Evolutionary conservation across 1,140 invertebrate species (phyloP), one percentile per base, ranked within the genome.

Genomic region (Trichoplusia ni): DNA sequence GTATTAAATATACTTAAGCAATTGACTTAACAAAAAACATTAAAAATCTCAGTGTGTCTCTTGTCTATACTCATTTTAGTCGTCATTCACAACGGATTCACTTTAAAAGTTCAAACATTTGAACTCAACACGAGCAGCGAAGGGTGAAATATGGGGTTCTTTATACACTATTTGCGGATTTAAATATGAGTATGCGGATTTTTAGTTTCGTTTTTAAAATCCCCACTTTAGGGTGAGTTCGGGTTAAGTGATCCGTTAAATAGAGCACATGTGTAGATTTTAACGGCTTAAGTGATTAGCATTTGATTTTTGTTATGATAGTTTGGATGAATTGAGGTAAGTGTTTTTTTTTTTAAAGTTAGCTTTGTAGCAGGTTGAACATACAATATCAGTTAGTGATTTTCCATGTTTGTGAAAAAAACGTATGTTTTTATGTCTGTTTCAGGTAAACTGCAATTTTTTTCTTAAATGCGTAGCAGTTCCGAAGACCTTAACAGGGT

Each of bases 31-130:
- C 6, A 14, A 19, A 54, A 58, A 0, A 2, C 40, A 23, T 7
- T 7, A 14, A 2, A 1, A 1, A n/a, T 16, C 72, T 72, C 25
- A 29, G 56, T 77, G 46, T 73, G 46, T 14, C 74, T 14, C 31
- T n/a, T n/a, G n/a, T n/a, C n/a, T n/a, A 11, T 18, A 65, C 66
- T 44, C 67, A 53, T 19, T 51, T 64, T 49, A 66, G 56, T 68
- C 47, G 18, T 64, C 61, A 81, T 67, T 79, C 78, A 74, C 79
- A 75, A 80, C 77, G 77, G 77, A 79, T 81, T 71, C 75, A 77
- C 72, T 75, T 77, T 81, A 71, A 71, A 82, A 79, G 71, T 85
- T 83, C 71, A 82, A 86, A 81, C 79, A 77, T 84, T 84, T 81
- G 73, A 74, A 72, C 74, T 72, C 70, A 76, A 58, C 71, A 60